Conservation (phyloP, 2,888 invertebrate genomes). For the Psylliodes chrysocephalus region DNA sequence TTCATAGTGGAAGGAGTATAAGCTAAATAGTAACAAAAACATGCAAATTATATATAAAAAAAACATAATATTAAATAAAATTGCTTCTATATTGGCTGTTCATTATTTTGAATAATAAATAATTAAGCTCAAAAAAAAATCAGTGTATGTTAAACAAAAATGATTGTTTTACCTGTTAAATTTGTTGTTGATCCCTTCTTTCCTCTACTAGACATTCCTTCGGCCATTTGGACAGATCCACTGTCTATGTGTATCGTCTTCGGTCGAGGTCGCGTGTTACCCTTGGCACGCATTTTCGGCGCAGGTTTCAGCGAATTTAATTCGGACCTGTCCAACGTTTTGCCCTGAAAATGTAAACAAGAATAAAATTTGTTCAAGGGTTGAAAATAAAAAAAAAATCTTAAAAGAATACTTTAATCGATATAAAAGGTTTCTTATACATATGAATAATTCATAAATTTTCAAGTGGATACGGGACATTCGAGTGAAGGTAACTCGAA, state of each 20-base stretch:
- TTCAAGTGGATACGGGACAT: too few relatives aligned
- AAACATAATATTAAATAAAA: too few relatives aligned
- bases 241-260: slow-evolving; percentile 93
- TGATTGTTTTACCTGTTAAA: slow-evolving; percentile 75
- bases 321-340: slow-evolving; percentile 78
- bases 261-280: slow-evolving; percentile 78
- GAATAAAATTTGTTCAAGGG: too few relatives aligned
- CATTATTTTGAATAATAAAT: slow-evolving; percentile 23
- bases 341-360: slow-evolving; percentile 79
- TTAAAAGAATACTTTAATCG: too few relatives aligned
- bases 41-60: slow-evolving; percentile 45
- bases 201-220: slow-evolving; percentile 78
- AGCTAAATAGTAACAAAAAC: slow-evolving; percentile 55
- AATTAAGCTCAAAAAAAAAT: slow-evolving; percentile 36
- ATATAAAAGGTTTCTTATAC: too few relatives aligned
- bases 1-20: slow-evolving; percentile 75
- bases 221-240: slow-evolving; percentile 80
- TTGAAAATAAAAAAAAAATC: too few relatives aligned
- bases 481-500: too few relatives aligned
- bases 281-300: slow-evolving; percentile 74
- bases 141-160: slow-evolving; percentile 14
- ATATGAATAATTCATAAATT: too few relatives aligned
- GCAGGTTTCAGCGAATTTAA: slow-evolving; percentile 71
- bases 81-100: background rate
- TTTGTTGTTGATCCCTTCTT: slow-evolving; percentile 86